A percentile compares a stretch with the other conserved stretches of the same genome.
Conservation (phyloP, 2,113 vertebrate genomes). For the Lepus americanus region DNA sequence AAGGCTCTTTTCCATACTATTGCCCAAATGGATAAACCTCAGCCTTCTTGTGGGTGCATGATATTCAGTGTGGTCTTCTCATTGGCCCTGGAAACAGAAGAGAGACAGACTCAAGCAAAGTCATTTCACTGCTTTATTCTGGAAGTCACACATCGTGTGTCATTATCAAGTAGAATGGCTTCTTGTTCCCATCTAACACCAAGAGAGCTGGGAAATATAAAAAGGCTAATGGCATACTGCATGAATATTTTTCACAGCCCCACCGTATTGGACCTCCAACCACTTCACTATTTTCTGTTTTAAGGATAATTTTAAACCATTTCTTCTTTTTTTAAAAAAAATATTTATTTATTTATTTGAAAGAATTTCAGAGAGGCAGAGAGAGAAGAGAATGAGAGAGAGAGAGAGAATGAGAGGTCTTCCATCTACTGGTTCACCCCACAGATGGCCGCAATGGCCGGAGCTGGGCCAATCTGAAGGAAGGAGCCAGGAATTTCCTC, state of each 20-base stretch:
- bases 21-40: background rate
- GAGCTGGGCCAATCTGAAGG: no score
- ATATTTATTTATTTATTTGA: no score
- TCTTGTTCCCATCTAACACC: background rate
- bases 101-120: background rate
- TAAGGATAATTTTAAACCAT: background rate
- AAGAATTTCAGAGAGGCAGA: no score
- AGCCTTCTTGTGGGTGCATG: background rate
- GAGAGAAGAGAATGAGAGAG: no score
- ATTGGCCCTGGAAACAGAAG: background rate
- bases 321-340: no score
- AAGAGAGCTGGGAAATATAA: background rate
- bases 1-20: background rate
- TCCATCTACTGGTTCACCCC: no score
- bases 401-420: no score
- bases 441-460: no score
- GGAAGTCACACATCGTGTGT: background rate
- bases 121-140: background rate
- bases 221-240: background rate
- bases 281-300: background rate
- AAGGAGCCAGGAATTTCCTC: no score
- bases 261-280: background rate
- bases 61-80: background rate
- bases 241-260: background rate
- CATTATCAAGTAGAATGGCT: background rate